Evolutionary conservation across 2,888 invertebrate species (phyloP).

Genomic region (Melangyna quadrimaculata): DNA sequence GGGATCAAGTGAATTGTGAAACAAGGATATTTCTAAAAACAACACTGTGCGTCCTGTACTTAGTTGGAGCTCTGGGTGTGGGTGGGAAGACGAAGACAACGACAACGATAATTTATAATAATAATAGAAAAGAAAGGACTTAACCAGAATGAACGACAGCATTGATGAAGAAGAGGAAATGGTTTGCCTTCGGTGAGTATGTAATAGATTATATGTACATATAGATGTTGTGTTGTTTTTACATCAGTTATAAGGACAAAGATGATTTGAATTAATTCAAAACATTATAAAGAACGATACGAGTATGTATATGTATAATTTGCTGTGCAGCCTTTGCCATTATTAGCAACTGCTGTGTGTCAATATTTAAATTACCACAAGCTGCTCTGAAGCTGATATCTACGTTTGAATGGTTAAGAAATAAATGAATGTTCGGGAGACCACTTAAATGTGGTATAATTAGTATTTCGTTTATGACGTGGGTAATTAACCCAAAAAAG

Average conservation of each 20-base stretch:
- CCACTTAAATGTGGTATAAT: background rate
- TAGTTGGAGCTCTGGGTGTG: background rate
- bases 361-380: background rate
- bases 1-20: conserved; percentile 59
- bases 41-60: background rate
- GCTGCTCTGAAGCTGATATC: background rate
- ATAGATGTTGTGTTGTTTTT: conserved; percentile 10
- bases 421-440: background rate
- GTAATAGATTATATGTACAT: background rate
- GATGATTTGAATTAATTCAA: conserved; percentile 27
- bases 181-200: conserved; percentile 62
- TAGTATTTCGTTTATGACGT: background rate
- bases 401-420: background rate
- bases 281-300: too few relatives aligned
- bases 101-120: conserved; percentile 16
- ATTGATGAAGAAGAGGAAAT: conserved; percentile 64
- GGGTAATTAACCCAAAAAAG: background rate
- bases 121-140: conserved; percentile 14
- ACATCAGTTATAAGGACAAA: background rate
- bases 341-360: background rate
- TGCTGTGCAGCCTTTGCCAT: background rate
- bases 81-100: background rate
- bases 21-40: conserved; percentile 40
- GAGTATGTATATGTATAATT: background rate
- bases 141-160: conserved; percentile 47